Evolutionary conservation across 2,113 vertebrate species (phyloP), one percentile per base, ranked within the genome.

Genomic region (Agapornis roseicollis): DNA sequence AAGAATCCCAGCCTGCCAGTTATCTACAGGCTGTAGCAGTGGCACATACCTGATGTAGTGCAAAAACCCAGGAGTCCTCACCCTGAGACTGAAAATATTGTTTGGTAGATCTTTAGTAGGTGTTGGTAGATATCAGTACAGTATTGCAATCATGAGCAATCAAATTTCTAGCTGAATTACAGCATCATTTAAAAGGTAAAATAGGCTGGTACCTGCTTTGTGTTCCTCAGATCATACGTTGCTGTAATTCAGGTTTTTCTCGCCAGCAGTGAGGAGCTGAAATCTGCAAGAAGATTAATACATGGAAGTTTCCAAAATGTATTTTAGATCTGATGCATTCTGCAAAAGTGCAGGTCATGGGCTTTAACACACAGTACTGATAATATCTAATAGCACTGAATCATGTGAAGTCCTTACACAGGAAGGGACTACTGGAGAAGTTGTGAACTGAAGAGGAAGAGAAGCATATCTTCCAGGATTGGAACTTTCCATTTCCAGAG

Each of bases 61-160:
- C 14, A 78, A 27, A 80, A 70, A 17, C 0, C 20, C 20, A 37
- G 20, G 29, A 89, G 20, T 71, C 47, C 6, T 91, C 46, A 71
- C 88, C 10, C 17, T 80, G 68, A 68, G 64, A 27, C 49, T 46
- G 28, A 63, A 58, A 80, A 74, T 63, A 6, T 33, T 50, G 11
- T 74, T 83, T 80, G 55, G 33, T n/a, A n/a, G 49, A 14, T 49
- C 49, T 49, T 49, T 49, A 29, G 33, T 49, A 37, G 25, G 11
- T 4, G 1, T 49, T 85, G 35, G 44, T 89, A 42, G n/a, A 39
- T 66, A 29, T 92, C 53, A 2, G 2, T 50, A 39, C 15, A 13
- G 16, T 61, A 80, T 33, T 85, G 68, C 41, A 74, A 3, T 73
- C 0, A 0, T 60, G 16, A 80, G 24, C 63, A 66, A 3, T 35